Evolutionary conservation across 2,888 invertebrate species (phyloP).

Genomic region (Calephelis perditalis): DNA sequence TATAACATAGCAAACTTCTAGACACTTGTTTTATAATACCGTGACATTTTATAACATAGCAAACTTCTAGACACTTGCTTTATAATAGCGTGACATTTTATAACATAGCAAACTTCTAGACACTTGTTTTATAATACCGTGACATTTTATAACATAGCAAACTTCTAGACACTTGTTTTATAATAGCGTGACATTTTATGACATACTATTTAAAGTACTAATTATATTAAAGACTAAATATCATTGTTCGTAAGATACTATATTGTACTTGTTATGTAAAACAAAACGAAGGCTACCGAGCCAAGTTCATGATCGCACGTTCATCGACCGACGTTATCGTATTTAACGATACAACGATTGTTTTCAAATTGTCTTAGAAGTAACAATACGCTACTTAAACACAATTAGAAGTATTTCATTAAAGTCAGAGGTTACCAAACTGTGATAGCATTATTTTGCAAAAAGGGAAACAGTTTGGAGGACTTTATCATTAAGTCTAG

Average conservation of each 20-base stretch:
- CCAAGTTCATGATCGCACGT: constrained; percentile 63
- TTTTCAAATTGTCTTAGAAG: constrained; percentile 1
- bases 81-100: no score
- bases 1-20: no score
- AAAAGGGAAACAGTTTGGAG: no score
- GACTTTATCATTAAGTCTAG: no score
- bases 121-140: no score
- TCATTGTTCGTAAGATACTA: constrained; percentile 29
- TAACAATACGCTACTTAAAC: not conserved
- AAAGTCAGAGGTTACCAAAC: no score
- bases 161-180: not conserved
- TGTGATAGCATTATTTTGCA: not conserved
- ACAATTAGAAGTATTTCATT: not conserved
- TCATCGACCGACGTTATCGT: constrained; percentile 68
- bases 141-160: no score
- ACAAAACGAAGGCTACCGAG: constrained; percentile 53
- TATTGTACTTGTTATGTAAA: constrained; percentile 40
- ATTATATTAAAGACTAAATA: not conserved
- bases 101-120: no score
- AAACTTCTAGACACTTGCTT: not conserved
- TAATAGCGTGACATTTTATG: no score
- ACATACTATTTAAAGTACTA: no score
- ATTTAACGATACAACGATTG: constrained; percentile 33
- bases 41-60: no score
- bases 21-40: no score